These are phyloP conservation scores for Ictidomys tridecemlineatus DNA, from an alignment of 2,113 vertebrate species.

Conservation along the genomic window DNA sequence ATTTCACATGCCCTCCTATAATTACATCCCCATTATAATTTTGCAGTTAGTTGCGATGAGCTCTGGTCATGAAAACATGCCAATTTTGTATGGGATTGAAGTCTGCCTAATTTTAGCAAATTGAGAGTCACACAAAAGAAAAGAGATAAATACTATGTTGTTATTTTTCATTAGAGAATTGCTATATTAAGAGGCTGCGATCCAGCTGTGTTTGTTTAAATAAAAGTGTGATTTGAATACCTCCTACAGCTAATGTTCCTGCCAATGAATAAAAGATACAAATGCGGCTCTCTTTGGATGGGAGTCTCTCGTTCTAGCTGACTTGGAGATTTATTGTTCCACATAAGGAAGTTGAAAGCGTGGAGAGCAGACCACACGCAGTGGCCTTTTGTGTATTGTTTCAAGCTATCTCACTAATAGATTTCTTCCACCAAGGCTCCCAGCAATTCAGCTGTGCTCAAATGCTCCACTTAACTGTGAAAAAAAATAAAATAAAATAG, in stretches of 20 bases:
- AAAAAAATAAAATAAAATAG: constrained; percentile 91
- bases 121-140: constrained; percentile 92
- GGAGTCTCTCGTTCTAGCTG: constrained; percentile 89
- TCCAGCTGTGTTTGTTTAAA: constrained; percentile 95
- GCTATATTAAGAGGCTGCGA: constrained; percentile 92
- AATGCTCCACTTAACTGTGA: constrained; percentile 91
- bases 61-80: constrained; percentile 92
- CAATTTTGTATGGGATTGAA: constrained; percentile 91
- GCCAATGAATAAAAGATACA: constrained; percentile 93
- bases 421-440: constrained; percentile 90
- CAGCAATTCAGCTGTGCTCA: constrained; percentile 91
- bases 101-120: constrained; percentile 92
- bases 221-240: constrained; percentile 94
- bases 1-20: constrained; percentile 90
- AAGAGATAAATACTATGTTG: constrained; percentile 92
- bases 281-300: constrained; percentile 85
- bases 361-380: constrained; percentile 91
- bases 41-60: constrained; percentile 92
- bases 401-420: constrained; percentile 91
- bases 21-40: constrained; percentile 91
- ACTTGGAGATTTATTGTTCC: constrained; percentile 92
- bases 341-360: constrained; percentile 89
- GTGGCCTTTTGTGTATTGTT: constrained; percentile 92
- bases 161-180: constrained; percentile 94
- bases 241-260: constrained; percentile 92